Evolutionary conservation across 2,888 invertebrate species (phyloP), one percentile per base, ranked within the genome.

Genomic region (Eledone cirrhosa): DNA sequence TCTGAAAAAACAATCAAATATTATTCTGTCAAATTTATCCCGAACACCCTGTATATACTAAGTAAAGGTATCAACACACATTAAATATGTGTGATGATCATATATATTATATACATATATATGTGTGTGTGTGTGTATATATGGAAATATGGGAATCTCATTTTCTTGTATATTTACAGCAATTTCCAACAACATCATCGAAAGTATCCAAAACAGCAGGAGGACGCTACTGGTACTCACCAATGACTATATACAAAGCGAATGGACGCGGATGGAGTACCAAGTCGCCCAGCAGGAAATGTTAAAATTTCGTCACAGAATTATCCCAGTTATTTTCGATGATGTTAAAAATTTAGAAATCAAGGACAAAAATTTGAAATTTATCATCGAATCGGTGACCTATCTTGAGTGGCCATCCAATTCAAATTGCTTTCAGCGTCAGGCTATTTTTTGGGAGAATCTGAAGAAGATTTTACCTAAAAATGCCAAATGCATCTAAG

Each of bases 241-340:
- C 19, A 83, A 85, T 22, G 80, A 82, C 33, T 87, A 86, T 78
- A 83, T 87, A 1, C 82, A 84, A 19, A 86, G 85, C 77, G 86
- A 87, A 77, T 87, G 87, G 87, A 84, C 85, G 76, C 81, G 86
- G 13, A 81, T 87, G 83, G 87, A 87, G 77, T 87, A 86, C 77
- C 86, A 87, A 72, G 85, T 85, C 65, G 87, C 87, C 1, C 87
- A 86, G 78, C 86, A 86, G n/a, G 87, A 87, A 80, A 87, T 87
- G 87, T 78, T 87, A 24, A 84, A 85, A 78, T 81, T 86, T n/a
- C 85, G 85, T 79, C 86, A 86, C 80, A 85, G 82, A 78, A 86
- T 87, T 19, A 85, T 87, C 65, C 87, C 87, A 2, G 81, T 87
- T 2, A 82, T 87, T n/a, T 80, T 86, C 13, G 84, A 84, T 24